Evolutionary conservation across 1,140 invertebrate species (phyloP).

Genomic region (Saxidomus purpurata): DNA sequence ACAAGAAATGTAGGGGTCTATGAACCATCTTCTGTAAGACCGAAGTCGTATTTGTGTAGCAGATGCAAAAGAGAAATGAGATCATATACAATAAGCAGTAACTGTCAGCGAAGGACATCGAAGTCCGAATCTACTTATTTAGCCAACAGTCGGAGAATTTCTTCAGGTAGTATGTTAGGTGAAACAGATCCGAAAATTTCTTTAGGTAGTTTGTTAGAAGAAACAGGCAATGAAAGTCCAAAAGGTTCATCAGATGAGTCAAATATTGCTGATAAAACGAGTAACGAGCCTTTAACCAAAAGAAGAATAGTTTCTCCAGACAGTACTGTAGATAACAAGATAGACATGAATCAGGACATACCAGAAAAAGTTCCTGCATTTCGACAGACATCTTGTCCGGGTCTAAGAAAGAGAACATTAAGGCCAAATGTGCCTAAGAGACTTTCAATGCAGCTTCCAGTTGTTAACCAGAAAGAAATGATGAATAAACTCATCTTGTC

Average conservation of each 20-base stretch:
- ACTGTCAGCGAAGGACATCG: not conserved
- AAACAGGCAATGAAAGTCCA: not conserved
- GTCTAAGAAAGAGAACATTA: not conserved
- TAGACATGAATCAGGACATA: not conserved
- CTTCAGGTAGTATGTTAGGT: not conserved
- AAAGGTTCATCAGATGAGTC: not conserved
- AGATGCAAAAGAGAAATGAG: not conserved
- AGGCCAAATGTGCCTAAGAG: constrained; percentile 39
- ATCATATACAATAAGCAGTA: not conserved
- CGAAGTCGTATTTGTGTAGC: not conserved
- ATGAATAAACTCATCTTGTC: constrained; percentile 6
- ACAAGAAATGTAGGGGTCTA: not conserved
- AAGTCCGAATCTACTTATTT: not conserved
- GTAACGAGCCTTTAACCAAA: not conserved
- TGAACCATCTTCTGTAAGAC: not conserved
- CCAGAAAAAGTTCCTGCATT: constrained; percentile 23
- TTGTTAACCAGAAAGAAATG: constrained; percentile 17
- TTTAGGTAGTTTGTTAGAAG: constrained; percentile 3
- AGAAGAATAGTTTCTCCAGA: not conserved
- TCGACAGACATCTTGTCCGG: constrained; percentile 27
- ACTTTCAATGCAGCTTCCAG: constrained; percentile 37
- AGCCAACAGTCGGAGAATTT: not conserved
- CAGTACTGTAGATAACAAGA: not conserved
- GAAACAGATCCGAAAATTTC: not conserved
- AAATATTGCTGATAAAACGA: not conserved